Percentiles rank a stretch among this genome's conserved stretches.
phyloP scores from a whole-genome alignment of 37 sponge, comb jelly and placozoan genomes.

The Ephydatia muelleri region DNA sequence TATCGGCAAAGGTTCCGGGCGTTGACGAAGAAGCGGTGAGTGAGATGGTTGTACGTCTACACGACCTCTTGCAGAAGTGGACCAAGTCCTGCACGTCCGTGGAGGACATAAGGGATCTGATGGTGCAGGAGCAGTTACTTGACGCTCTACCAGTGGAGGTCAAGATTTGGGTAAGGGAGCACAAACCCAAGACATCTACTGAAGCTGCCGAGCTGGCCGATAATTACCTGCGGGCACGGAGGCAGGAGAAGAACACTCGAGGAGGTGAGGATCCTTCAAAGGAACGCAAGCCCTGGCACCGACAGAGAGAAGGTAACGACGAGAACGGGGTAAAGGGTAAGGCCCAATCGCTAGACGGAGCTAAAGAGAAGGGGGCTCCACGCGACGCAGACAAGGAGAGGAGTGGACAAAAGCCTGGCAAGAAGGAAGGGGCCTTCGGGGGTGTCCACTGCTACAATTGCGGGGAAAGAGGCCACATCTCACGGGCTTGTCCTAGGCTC shows the following conservation, averaged over 20 bases:
- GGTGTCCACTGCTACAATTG: slow-evolving; percentile 3
- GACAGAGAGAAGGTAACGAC: not conserved
- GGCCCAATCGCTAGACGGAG: not conserved
- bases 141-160: not conserved
- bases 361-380: not conserved
- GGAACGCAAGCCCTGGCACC: not conserved
- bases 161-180: slow-evolving; percentile 20
- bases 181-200: not conserved
- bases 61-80: slow-evolving; percentile 26
- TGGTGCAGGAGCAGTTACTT: slow-evolving; percentile 20
- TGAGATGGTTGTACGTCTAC: slow-evolving; percentile 20
- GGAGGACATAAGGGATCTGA: not conserved
- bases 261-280: not conserved
- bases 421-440: no score
- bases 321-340: not conserved
- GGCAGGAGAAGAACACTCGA: not conserved
- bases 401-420: not conserved
- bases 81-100: slow-evolving; percentile 5
- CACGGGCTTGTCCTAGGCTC: not conserved
- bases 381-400: not conserved
- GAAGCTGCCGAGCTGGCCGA: slow-evolving; percentile 26
- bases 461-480: not conserved
- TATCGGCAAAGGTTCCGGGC: slow-evolving; percentile 20
- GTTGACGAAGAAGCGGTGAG: slow-evolving; percentile 8
- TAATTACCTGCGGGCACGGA: slow-evolving; percentile 10